Evolutionary conservation across 2,113 vertebrate species (phyloP).

Genomic region (Dunckerocampus dactyliophorus): DNA sequence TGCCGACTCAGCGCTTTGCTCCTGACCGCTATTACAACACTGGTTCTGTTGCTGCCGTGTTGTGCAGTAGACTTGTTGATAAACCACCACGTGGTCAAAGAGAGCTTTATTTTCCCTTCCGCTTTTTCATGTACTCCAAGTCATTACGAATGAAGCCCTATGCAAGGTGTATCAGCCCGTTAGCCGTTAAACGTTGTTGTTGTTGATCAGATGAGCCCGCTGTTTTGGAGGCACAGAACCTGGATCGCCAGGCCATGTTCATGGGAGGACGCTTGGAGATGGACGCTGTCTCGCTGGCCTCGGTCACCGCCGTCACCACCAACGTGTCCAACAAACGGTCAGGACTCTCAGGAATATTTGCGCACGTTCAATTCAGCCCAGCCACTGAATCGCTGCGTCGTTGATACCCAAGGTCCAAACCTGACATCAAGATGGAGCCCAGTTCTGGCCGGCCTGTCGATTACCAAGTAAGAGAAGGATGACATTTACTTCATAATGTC

Average conservation of each 20-base stretch:
- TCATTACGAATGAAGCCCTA: no score
- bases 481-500: no score
- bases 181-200: background rate
- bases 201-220: slow-evolving; percentile 83
- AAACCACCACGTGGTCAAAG: no score
- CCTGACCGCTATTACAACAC: no score
- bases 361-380: background rate
- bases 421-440: slow-evolving; percentile 97
- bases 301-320: slow-evolving; percentile 92
- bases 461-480: slow-evolving; percentile 80
- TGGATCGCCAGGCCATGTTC: slow-evolving; percentile 76
- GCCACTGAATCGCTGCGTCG: background rate
- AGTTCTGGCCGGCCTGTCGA: slow-evolving; percentile 90
- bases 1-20: no score
- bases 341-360: background rate
- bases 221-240: slow-evolving; percentile 86
- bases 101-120: no score
- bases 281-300: slow-evolving; percentile 88
- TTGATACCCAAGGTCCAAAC: slow-evolving; percentile 83
- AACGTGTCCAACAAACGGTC: slow-evolving; percentile 94
- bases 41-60: no score
- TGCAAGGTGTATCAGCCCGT: background rate
- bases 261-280: slow-evolving; percentile 77
- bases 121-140: no score
- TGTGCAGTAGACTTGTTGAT: no score